phyloP scores from a whole-genome alignment of 2,888 invertebrate species.

The Papilio gigon region DNA sequence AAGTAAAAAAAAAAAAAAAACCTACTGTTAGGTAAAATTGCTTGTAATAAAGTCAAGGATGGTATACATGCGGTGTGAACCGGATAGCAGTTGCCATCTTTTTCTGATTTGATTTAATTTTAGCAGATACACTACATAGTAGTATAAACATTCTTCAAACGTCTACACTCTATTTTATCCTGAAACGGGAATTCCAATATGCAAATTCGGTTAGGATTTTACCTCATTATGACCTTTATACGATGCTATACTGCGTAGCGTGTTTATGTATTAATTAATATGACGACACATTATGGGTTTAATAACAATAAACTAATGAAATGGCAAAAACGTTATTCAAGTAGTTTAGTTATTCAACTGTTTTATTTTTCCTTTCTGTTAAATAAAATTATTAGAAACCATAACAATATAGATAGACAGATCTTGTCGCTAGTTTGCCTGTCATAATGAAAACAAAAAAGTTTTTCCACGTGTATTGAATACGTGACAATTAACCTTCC shows the following conservation, averaged over 20 bases:
- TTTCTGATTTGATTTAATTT: not conserved
- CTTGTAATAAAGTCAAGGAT: not conserved
- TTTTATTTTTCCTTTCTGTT: too few species aligned
- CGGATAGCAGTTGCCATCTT: not conserved
- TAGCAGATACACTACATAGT: not conserved
- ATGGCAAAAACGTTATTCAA: too few species aligned
- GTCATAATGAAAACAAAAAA: not conserved
- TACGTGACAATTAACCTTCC: constrained; percentile 23
- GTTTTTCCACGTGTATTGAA: not conserved
- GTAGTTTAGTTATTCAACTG: too few species aligned
- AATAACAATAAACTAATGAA: too few species aligned
- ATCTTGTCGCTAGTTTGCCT: too few species aligned
- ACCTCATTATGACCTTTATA: not conserved
- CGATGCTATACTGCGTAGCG: too few species aligned
- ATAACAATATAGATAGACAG: too few species aligned
- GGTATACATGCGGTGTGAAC: not conserved
- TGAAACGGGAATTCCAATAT: constrained; percentile 4
- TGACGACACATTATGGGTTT: not conserved
- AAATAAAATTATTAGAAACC: too few species aligned
- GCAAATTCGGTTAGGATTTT: not conserved
- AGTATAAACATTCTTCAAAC: not conserved
- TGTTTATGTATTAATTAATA: not conserved
- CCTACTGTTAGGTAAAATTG: not conserved
- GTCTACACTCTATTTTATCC: not conserved
- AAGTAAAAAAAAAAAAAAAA: too few species aligned